Base-by-base conservation (phyloP, 1,140 invertebrate genomes). In the Brachionus plicatilis region DNA sequence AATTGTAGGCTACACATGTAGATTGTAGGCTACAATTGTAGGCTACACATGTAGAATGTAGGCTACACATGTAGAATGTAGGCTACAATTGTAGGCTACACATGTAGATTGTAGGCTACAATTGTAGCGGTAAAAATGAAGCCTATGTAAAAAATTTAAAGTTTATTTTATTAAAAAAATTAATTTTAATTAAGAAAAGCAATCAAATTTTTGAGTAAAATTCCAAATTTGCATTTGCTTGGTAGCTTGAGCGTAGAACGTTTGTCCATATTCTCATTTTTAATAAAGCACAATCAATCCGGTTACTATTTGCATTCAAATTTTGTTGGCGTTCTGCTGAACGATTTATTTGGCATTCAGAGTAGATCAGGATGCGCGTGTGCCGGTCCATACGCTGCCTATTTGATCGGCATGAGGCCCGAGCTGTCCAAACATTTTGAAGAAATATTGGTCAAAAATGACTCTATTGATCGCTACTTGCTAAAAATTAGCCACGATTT, bases 241-340 rank as follows among this genome's bases (percentile, higher is more conserved):
- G 95, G 95, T n/a, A 93, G 92, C 86, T 91, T 33, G 89, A 50
- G 72, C 91, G 90, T 92, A 1, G 92, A 92, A 86, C 90, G 94
- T 45, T 89, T 96, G 8, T 93, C 95, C 2, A 93, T 95, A 41
- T 95, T 96, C 88, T 96, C 95, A 11, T 93, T 97, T 86, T 91
- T 96, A 88, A 93, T 97, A 45, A 92, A 93, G 80, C 94, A 96
- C 89, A 92, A 93, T 0, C 41, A 78, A 11, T 85, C 79, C 9
- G 41, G 43, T 5, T 56, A 56, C 11, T 84, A 56, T 60, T 53
- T 84, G 9, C 83, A 85, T 72, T 45, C 45, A 17, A 80, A 84
- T 75, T 84, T 84, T 43, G 47, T 84, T 37, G 45, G 66, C 33
- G 45, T 43, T 37, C 56, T 84, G 17, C 12, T 84, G n/a, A 84